Evolutionary conservation across 2,797 vertebrate species (phyloP), one percentile per base, ranked within the genome.

Genomic region (Chrysocyon brachyurus): DNA sequence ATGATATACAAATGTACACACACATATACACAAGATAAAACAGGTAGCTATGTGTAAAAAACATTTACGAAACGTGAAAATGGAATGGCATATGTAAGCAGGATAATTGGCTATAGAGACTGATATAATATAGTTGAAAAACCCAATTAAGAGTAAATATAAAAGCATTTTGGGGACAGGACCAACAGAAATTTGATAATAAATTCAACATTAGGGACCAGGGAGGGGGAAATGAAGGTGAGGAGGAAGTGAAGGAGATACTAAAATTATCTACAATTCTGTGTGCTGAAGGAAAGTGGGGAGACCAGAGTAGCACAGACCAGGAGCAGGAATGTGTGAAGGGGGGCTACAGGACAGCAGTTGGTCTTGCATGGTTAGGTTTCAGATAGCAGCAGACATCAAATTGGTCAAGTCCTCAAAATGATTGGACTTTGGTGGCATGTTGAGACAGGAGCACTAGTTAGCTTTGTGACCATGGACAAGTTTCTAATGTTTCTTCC

Each of bases 21-120:
- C 56, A 87, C 46, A 81, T 1, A 63, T 16, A 57, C 9, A 26
- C 46, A n/a, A 54, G 12, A 72, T 33, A 85, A 95, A 89, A 96
- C 16, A 31, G 79, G 52, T 61, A 72, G 56, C 17, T 66, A 12
- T 87, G 7, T 87, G 8, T 81, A 87, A 88, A 66, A 91, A 56
- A 66, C 52, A 28, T 92, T 96, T 22, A n/a, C 77, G 49, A 70
- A 72, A 64, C 28, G 57, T 84, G 7, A 88, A 88, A 91, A n/a
- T 64, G 11, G 11, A 9, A 72, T 87, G 36, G 19, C 54, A 87
- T 36, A 52, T 68, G 61, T 59, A 91, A 96, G n/a, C 54, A 64
- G 12, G 10, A 5, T 49, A 19, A 56, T n/a, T 15, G 19, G 24
- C n/a, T 91, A 36, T 85, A 81, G 79, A 87, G 28, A 26, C 56